A percentile compares a stretch with the other conserved stretches of the same genome.
Evolutionary conservation across 2,113 vertebrate genomes (phyloP).

Genomic region (Caranx ignobilis): DNA sequence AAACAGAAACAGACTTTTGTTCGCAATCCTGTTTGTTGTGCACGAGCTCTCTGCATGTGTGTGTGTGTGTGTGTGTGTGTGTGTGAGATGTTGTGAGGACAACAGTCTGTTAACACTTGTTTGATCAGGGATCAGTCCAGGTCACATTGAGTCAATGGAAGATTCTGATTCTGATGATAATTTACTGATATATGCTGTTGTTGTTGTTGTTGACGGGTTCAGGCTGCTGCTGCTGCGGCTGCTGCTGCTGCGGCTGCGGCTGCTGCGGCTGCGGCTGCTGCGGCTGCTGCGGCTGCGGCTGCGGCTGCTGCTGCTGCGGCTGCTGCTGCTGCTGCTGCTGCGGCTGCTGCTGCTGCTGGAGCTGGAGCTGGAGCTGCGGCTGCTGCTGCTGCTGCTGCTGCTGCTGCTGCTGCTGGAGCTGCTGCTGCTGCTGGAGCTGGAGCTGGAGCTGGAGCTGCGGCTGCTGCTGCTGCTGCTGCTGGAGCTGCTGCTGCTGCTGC

Average conservation of each 20-base stretch:
- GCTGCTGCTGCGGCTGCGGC: not conserved
- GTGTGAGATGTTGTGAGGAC: not conserved
- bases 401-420: too few relatives aligned
- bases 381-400: too few relatives aligned
- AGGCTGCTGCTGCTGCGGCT: not conserved
- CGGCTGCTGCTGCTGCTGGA: too few relatives aligned
- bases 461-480: not conserved
- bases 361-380: too few relatives aligned
- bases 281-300: too few relatives aligned
- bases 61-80: not conserved
- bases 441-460: not conserved
- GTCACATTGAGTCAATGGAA: too few relatives aligned
- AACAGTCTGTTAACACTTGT: not conserved
- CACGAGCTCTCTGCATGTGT: not conserved
- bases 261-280: not conserved
- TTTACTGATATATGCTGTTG: not conserved
- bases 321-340: too few relatives aligned
- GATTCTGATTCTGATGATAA: too few relatives aligned
- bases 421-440: too few relatives aligned
- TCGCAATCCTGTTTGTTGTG: not conserved
- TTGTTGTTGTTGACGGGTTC: constrained; percentile 9
- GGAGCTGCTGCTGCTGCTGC: not conserved
- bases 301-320: too few relatives aligned
- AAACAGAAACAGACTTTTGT: constrained; percentile 10
- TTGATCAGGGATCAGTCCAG: not conserved